Conservation (phyloP, 2,113 vertebrate genomes). For the Hyla sarda region DNA sequence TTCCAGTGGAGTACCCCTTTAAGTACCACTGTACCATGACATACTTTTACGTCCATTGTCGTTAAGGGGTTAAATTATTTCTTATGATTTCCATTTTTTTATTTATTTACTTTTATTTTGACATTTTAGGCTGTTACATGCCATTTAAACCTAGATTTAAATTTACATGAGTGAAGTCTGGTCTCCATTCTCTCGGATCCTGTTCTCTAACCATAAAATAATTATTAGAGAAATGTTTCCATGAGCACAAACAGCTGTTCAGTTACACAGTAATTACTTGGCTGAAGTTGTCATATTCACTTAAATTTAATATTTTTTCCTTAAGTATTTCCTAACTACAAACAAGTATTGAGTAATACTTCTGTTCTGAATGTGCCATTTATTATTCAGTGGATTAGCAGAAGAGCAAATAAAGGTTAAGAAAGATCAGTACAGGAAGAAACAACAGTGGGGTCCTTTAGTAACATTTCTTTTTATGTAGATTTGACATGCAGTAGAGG, state of each 20-base stretch:
- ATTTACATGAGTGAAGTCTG: too few relatives aligned
- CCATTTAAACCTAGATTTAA: not conserved
- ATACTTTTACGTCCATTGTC: too few relatives aligned
- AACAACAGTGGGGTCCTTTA: not conserved
- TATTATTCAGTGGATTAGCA: not conserved
- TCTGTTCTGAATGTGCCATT: not conserved
- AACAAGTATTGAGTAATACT: not conserved
- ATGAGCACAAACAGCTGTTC: constrained; percentile 31
- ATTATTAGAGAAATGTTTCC: constrained; percentile 9
- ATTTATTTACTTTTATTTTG: too few relatives aligned
- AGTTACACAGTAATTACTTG: constrained; percentile 18
- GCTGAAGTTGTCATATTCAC: not conserved
- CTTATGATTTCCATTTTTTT: too few relatives aligned
- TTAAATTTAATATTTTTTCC: not conserved
- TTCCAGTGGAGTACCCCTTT: too few relatives aligned
- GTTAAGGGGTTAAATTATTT: too few relatives aligned
- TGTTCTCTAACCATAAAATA: constrained; percentile 11
- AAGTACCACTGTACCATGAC: too few relatives aligned
- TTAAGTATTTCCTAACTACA: not conserved
- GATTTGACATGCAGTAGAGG: too few relatives aligned
- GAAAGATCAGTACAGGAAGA: not conserved
- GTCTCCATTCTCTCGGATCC: not conserved
- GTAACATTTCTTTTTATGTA: not conserved
- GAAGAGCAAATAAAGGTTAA: not conserved
- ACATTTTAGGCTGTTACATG: too few relatives aligned